Evolutionary conservation across 2,888 invertebrate genomes (phyloP), one percentile per base, ranked within the genome.

Genomic region (Volucella zonaria): DNA sequence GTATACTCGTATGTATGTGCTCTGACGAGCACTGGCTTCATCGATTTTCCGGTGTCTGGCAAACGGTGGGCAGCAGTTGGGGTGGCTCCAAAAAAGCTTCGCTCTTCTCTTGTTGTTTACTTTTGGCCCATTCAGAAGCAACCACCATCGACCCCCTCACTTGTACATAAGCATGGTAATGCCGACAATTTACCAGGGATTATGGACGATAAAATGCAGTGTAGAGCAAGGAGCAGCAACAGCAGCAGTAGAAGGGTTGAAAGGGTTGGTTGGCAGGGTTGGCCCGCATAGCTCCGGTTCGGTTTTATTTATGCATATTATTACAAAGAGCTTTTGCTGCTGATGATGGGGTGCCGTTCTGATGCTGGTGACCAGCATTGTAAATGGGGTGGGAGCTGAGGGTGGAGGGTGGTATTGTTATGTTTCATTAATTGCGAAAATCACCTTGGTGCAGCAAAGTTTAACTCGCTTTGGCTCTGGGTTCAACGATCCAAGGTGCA

Each of bases 41-140:
- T 83, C 75, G 83, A 83, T 83, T 83, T 79, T 83, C 71, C 75
- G 75, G 79, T 79, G 83, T 83, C 83, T 83, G 83, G 74, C 61
- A 58, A 66, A 51, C 38, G 1, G 59, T 23, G 61, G 54, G 51
- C 15, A 62, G 40, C 45, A n/a, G n/a, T 42, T 40, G 51, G 49
- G 47, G 40, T 64, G 31, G 31, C 31, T 31, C 6, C 2, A 14
- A 61, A 80, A n/a, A 82, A 80, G 77, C 79, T 83, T 59, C 12
- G 15, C 14, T 56, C 31, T 71, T n/a, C 51, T 47, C 31, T 15
- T 38, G 11, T 51, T 59, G 47, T 74, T 49, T 64, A 40, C 64
- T 18, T 56, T 49, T 6, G 66, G 14, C 45, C 10, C 3, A 15
- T 58, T 64, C 10, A 15, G 42, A 51, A 54, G 61, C 3, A 10